A percentile compares a stretch with the other conserved stretches of the same genome.
phyloP scores from a whole-genome alignment of 2,888 invertebrate species.

The Pimpla rufipes region DNA sequence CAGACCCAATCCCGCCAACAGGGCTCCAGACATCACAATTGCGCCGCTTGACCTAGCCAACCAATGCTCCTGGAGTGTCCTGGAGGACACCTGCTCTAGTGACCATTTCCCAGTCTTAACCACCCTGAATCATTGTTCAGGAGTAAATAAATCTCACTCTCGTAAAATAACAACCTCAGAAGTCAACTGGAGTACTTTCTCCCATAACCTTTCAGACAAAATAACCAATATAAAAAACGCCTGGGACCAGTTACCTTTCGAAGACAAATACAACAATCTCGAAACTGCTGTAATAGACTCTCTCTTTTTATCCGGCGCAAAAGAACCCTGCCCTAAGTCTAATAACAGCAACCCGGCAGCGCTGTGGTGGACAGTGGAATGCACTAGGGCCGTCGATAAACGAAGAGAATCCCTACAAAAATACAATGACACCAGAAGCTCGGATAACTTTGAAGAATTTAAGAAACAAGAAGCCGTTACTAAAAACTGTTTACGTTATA shows the following conservation, averaged over 20 bases:
- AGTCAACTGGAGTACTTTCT: background rate
- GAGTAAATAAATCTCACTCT: too few species aligned
- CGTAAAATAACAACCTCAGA: background rate
- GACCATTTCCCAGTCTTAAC: too few species aligned
- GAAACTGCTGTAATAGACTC: background rate
- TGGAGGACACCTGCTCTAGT: too few species aligned
- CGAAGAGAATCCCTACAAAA: background rate
- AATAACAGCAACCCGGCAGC: background rate
- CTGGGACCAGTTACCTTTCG: background rate
- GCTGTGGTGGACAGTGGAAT: constrained; percentile 5
- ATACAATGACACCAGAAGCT: background rate
- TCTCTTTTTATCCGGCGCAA: background rate
- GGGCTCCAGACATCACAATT: too few species aligned
- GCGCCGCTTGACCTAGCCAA: too few species aligned
- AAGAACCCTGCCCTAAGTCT: background rate
- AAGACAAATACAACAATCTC: background rate
- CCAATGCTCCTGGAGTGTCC: too few species aligned
- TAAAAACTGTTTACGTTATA: background rate
- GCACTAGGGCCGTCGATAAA: background rate
- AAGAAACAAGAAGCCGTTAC: background rate
- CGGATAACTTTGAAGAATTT: background rate
- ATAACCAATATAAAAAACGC: background rate
- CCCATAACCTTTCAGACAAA: too few species aligned
- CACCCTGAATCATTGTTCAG: too few species aligned
- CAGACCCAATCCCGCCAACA: too few species aligned